Evolutionary conservation across 2,113 vertebrate species (phyloP), one percentile per base, ranked within the genome.

Genomic region (Myiozetetes cayanensis): DNA sequence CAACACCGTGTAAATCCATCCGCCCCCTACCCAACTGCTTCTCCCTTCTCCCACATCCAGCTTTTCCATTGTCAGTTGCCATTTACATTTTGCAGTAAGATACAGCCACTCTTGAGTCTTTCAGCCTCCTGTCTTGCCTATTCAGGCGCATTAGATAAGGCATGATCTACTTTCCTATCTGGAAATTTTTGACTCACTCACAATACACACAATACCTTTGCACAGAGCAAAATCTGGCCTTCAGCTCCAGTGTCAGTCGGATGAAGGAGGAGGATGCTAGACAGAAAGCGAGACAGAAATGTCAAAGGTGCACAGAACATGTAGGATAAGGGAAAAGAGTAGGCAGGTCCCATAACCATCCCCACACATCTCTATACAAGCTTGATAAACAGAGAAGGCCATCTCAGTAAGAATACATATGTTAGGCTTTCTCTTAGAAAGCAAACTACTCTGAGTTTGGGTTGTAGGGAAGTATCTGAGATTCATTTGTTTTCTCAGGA

Each of bases 201-300:
- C 37, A 90, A 41, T 24, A 49, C 23, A 53, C 35, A 19, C 46
- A 68, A 47, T 98, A 99, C 99, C 99, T 99, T 96, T 97, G 98
- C 94, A 97, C 97, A 62, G 96, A 96, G 97, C 99, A 99, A 96
- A 99, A 98, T 63, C 98, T 97, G 93, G 98, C 98, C 98, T 99
- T 99, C 96, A 99, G 97, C 92, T 99, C 98, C 97, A 99, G 81
- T 12, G 97, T 98, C 95, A 99, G 96, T 47, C 47, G 97, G 95
- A 99, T 99, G 97, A 99, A 99, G 95, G 98, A 99, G 21, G 98
- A 99, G 16, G 99, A 98, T 33, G 98, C 99, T 99, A 95, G 47
- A 83, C 21, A 91, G 81, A 95, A 96, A 71, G 55, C 66, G 66
- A 80, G 73, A 68, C 41, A 90, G 31, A 81, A 84, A 78, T 56